Conservation (phyloP, 2,888 invertebrate genomes). For the Pteria penguin region DNA sequence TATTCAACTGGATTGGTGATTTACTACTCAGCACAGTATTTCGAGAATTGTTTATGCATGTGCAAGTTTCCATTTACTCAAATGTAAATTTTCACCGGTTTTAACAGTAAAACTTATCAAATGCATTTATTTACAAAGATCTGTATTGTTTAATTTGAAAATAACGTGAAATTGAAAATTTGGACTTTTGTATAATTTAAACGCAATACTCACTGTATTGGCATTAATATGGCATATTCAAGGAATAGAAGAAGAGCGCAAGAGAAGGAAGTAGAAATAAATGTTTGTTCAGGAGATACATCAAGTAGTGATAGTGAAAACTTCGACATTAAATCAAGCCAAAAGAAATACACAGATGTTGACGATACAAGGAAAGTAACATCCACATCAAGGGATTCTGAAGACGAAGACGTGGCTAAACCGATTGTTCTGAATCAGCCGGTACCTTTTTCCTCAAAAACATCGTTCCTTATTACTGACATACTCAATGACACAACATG, state of each 20-base stretch:
- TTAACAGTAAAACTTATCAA: no score
- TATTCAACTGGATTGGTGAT: no score
- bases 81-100: no score
- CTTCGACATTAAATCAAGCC: not conserved
- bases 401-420: not conserved
- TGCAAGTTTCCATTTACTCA: no score
- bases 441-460: not conserved
- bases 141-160: no score
- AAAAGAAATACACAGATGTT: not conserved
- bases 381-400: not conserved
- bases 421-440: not conserved
- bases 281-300: not conserved
- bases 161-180: no score
- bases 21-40: no score
- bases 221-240: no score
- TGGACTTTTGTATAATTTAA: no score
- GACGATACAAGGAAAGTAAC: not conserved
- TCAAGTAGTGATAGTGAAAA: not conserved
- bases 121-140: no score
- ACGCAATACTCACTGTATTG: no score
- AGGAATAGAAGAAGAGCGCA: not conserved
- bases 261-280: not conserved
- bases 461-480: not conserved
- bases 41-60: no score
- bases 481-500: not conserved